These are phyloP conservation scores for Epizoanthus rinbou DNA, from an alignment of 92 coral and sea anemone genomes.

Conservation along the genomic window DNA sequence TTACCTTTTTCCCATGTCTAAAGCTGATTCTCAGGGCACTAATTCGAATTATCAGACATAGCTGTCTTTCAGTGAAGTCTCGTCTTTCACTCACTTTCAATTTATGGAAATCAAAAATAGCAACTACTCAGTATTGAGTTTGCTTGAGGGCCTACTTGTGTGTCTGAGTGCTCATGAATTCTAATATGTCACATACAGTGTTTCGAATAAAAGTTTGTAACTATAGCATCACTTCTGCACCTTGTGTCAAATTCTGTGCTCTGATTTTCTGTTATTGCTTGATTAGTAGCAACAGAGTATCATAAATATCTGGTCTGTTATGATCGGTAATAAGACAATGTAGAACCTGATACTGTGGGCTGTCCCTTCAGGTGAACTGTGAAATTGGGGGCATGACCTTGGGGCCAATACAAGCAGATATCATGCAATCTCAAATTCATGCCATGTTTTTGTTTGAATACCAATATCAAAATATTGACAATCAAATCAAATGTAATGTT, in stretches of 20 bases:
- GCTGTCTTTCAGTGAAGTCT: background rate
- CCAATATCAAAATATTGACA: no score
- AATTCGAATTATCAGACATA: background rate
- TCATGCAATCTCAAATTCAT: background rate
- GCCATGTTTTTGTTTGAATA: no score
- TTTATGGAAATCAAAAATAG: background rate
- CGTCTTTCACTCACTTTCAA: background rate
- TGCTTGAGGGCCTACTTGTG: slow-evolving; percentile 3
- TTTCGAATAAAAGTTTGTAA: background rate
- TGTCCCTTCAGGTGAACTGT: background rate
- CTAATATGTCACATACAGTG: background rate
- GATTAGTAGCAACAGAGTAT: background rate
- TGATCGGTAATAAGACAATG: no score
- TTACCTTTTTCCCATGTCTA: background rate
- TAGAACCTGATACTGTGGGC: background rate
- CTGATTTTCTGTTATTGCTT: background rate
- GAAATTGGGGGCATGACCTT: background rate
- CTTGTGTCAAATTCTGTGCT: background rate
- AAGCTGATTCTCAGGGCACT: background rate
- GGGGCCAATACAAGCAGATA: background rate
- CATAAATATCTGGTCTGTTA: no score
- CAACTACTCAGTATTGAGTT: background rate
- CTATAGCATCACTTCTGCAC: no score
- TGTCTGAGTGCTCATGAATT: background rate
- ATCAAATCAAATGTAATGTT: no score